Percentiles rank a stretch among this genome's conserved stretches.
phyloP scores from a whole-genome alignment of 2,797 vertebrate species.

The Meriones psammophilus region DNA sequence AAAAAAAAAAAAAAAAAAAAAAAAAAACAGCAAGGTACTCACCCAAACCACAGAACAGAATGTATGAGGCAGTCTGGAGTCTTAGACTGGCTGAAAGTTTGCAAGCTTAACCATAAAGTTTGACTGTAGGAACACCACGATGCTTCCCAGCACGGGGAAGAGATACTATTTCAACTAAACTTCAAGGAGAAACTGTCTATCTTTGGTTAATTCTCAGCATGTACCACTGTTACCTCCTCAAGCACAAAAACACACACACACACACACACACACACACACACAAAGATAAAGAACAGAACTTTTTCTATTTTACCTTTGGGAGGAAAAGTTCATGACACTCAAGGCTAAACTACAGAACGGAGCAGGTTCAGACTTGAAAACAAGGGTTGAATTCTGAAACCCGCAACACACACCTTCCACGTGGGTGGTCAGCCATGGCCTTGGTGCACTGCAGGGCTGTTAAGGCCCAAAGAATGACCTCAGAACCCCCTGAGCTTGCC shows the following conservation, averaged over 20 bases:
- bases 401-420: background rate
- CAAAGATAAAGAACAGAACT: background rate
- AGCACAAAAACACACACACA: background rate
- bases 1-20: background rate
- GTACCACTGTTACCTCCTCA: background rate
- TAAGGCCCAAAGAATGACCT: background rate
- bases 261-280: background rate
- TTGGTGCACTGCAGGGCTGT: background rate
- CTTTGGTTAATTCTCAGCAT: background rate
- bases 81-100: background rate
- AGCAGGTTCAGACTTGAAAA: conserved; percentile 1
- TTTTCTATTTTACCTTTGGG: background rate
- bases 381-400: background rate
- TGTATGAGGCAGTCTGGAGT: background rate
- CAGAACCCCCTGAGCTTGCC: background rate
- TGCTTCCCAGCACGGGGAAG: background rate
- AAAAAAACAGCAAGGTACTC: background rate
- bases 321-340: background rate
- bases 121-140: background rate
- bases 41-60: background rate
- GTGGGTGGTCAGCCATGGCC: background rate
- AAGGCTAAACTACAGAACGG: background rate
- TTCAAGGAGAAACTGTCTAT: background rate
- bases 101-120: background rate
- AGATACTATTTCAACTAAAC: conserved; percentile 6